Conservation (phyloP, 2,888 invertebrate species). For the Sinopyrophorus schimmeli region DNA sequence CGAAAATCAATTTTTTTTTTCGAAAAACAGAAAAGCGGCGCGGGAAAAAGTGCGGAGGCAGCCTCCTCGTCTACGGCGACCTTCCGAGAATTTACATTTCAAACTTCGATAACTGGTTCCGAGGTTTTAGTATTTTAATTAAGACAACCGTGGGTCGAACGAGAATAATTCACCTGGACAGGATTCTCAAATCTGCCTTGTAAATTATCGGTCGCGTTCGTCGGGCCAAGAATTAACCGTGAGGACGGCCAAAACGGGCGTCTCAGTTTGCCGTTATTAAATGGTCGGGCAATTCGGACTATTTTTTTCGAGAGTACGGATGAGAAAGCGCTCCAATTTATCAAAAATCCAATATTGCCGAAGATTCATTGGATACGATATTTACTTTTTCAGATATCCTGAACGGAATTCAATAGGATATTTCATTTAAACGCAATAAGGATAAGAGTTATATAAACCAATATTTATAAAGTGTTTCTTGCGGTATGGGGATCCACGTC, state of each 20-base stretch:
- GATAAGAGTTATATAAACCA: slow-evolving; percentile 32
- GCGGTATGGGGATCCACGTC: slow-evolving; percentile 6
- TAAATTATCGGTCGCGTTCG: slow-evolving; percentile 11
- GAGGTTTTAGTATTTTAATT: slow-evolving; percentile 10
- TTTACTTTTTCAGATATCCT: slow-evolving; percentile 32
- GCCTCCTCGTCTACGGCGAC: no score
- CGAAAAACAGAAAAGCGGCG: slow-evolving; percentile 4
- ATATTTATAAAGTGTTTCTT: slow-evolving; percentile 32
- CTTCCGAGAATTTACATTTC: neutral
- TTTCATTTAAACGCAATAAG: slow-evolving; percentile 34
- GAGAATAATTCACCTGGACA: slow-evolving; percentile 8
- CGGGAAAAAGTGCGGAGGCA: slow-evolving; percentile 4
- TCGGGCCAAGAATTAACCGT: slow-evolving; percentile 8
- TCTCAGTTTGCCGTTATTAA: slow-evolving; percentile 10
- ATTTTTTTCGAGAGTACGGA: slow-evolving; percentile 11
- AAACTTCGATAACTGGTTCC: slow-evolving; percentile 2
- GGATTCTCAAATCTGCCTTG: slow-evolving; percentile 3
- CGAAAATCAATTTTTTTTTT: slow-evolving; percentile 5
- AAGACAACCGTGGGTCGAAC: slow-evolving; percentile 9
- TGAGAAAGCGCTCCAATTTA: slow-evolving; percentile 24
- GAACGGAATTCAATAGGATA: slow-evolving; percentile 30
- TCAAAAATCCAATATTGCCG: slow-evolving; percentile 28
- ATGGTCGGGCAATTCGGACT: slow-evolving; percentile 9
- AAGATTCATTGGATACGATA: slow-evolving; percentile 29
- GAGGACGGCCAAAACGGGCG: neutral